Percentiles rank a stretch among this genome's conserved stretches.
These are phyloP conservation scores for Drosophila ercepeae DNA, from an alignment of 1,140 invertebrate species.

Conservation along the genomic window DNA sequence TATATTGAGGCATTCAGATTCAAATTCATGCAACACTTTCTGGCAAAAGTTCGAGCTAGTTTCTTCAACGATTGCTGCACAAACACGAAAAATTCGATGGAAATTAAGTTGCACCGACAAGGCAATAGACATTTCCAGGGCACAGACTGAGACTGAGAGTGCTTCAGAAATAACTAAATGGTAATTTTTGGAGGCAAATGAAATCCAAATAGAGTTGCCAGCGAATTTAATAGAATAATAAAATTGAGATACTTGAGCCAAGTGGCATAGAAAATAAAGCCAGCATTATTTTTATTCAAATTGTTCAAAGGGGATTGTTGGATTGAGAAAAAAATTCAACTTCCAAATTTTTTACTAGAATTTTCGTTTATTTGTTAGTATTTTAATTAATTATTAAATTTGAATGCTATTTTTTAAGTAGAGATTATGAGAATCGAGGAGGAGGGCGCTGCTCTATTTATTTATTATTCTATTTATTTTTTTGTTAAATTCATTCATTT, in stretches of 20 bases:
- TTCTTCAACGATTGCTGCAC: conserved; percentile 18
- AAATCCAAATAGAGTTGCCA: conserved; percentile 5
- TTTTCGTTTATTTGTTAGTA: too few relatives aligned
- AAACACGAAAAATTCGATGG: conserved; percentile 28
- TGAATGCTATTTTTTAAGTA: too few relatives aligned
- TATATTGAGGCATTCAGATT: conserved; percentile 29
- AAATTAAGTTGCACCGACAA: conserved; percentile 5
- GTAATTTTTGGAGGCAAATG: conserved; percentile 9
- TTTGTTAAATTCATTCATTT: too few relatives aligned
- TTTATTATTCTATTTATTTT: too few relatives aligned
- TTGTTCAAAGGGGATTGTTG: too few relatives aligned
- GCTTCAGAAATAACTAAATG: conserved; percentile 33
- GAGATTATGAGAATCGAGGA: too few relatives aligned
- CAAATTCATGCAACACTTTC: conserved; percentile 29
- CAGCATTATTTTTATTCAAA: not conserved
- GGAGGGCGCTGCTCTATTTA: too few relatives aligned
- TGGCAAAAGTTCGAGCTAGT: conserved; percentile 18
- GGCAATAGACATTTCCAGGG: not conserved
- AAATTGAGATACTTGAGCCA: conserved; percentile 3
- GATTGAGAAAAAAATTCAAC: too few relatives aligned
- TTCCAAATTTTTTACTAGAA: too few relatives aligned
- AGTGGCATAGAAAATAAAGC: not conserved
- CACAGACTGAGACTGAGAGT: not conserved
- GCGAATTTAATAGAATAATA: conserved; percentile 7
- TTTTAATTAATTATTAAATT: too few relatives aligned